phyloP scores from a whole-genome alignment of 2,888 invertebrate species.

The Andricus curvator region DNA sequence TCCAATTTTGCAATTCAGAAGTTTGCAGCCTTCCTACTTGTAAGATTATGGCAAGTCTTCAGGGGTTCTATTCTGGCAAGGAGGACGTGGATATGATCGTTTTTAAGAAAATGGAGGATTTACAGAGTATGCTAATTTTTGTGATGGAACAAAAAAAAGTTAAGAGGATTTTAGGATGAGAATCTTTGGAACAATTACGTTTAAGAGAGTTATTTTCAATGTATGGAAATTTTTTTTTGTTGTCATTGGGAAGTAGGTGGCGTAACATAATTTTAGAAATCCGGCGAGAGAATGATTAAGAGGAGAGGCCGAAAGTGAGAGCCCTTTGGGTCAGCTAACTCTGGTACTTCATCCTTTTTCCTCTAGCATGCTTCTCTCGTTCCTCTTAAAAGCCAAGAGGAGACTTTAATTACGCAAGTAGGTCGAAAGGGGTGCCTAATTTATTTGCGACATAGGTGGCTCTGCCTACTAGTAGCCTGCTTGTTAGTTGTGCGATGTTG shows the following conservation, averaged over 20 bases:
- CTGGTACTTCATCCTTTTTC: constrained; percentile 57
- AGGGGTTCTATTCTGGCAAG: not conserved
- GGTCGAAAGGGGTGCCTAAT: constrained; percentile 76
- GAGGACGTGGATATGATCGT: not conserved
- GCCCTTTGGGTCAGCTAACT: constrained; percentile 61
- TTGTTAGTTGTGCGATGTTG: constrained; percentile 72
- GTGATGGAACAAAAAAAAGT: no score
- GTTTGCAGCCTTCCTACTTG: not conserved
- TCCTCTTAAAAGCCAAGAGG: constrained; percentile 66
- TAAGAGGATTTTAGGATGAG: no score
- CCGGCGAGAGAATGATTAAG: constrained; percentile 31
- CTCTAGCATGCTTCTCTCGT: constrained; percentile 56
- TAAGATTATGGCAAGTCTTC: not conserved
- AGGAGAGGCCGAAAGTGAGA: constrained; percentile 21
- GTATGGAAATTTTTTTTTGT: not conserved
- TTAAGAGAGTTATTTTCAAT: no score
- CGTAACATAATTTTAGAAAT: not conserved
- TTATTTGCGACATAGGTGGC: constrained; percentile 74
- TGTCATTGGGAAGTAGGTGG: not conserved
- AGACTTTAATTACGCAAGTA: constrained; percentile 76
- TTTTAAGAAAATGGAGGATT: not conserved
- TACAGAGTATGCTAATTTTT: not conserved
- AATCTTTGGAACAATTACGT: no score
- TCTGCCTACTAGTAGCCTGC: constrained; percentile 61
- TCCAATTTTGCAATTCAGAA: not conserved